Conservation (phyloP, 2,888 invertebrate species). For the Epicampocera succincta region DNA sequence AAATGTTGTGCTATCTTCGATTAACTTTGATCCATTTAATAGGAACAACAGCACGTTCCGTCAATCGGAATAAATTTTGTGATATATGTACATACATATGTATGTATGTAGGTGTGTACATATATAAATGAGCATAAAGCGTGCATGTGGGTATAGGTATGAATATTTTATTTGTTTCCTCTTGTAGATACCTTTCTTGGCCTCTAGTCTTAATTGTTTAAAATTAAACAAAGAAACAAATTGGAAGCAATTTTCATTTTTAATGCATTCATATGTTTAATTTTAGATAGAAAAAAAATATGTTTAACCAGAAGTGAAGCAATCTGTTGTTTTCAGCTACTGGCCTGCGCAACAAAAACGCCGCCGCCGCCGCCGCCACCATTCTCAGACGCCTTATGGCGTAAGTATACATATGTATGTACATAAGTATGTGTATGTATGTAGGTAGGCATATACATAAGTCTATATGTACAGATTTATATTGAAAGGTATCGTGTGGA, state of each 20-base stretch:
- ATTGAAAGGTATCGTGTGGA: slow-evolving; percentile 50
- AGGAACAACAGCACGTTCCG: background rate
- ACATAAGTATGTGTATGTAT: too few species aligned
- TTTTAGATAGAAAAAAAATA: slow-evolving; percentile 41
- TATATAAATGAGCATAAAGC: too few species aligned
- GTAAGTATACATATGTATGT: background rate
- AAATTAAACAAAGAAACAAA: slow-evolving; percentile 32
- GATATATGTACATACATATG: background rate
- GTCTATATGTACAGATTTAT: too few species aligned
- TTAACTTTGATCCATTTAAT: slow-evolving; percentile 21
- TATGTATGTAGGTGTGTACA: too few species aligned
- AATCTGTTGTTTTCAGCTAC: slow-evolving; percentile 64
- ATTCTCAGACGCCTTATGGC: slow-evolving; percentile 22
- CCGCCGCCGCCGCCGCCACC: slow-evolving; percentile 31
- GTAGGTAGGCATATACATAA: background rate
- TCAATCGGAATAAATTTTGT: background rate
- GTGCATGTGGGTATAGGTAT: too few species aligned
- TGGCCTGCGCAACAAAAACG: slow-evolving; percentile 38
- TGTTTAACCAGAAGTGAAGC: slow-evolving; percentile 34
- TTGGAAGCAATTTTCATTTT: slow-evolving; percentile 47
- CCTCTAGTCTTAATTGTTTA: slow-evolving; percentile 11
- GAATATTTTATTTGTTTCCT: background rate
- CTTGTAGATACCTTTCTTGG: background rate
- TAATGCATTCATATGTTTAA: slow-evolving; percentile 41
- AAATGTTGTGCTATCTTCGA: background rate